A percentile compares a stretch with the other conserved stretches of the same genome.
Evolutionary conservation across 2,113 vertebrate species (phyloP).

Genomic region (Dipodomys ordii): DNA sequence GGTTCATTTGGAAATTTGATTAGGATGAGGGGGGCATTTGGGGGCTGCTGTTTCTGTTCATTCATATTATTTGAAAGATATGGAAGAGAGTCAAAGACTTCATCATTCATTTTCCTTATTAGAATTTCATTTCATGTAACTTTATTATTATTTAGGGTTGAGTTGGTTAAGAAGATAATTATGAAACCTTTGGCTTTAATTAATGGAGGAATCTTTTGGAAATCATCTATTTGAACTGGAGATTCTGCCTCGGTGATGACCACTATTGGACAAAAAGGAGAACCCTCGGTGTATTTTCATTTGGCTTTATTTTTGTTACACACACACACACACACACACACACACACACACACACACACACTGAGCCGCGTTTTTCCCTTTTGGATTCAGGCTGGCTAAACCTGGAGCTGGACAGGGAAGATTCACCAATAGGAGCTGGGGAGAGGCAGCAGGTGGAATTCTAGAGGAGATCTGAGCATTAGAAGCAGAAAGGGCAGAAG

Average conservation of each 20-base stretch:
- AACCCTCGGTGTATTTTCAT: background rate
- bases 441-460: too few relatives aligned
- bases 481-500: background rate
- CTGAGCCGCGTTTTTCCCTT: background rate
- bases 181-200: slow-evolving; percentile 9
- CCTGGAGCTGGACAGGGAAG: accelerated
- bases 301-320: background rate
- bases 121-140: slow-evolving; percentile 19
- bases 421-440: background rate
- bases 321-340: too few relatives aligned
- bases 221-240: background rate
- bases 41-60: background rate
- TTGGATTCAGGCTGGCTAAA: background rate
- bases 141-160: slow-evolving; percentile 20
- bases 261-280: background rate
- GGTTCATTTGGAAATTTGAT: slow-evolving; percentile 33
- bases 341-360: background rate
- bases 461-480: background rate
- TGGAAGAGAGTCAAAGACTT: slow-evolving; percentile 16
- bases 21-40: slow-evolving; percentile 7
- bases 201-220: background rate
- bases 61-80: background rate
- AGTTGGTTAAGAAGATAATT: slow-evolving; percentile 42
- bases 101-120: slow-evolving; percentile 35
- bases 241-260: slow-evolving; percentile 2